Evolutionary conservation across 2,888 invertebrate species (phyloP).

Genomic region (Merodon equestris): DNA sequence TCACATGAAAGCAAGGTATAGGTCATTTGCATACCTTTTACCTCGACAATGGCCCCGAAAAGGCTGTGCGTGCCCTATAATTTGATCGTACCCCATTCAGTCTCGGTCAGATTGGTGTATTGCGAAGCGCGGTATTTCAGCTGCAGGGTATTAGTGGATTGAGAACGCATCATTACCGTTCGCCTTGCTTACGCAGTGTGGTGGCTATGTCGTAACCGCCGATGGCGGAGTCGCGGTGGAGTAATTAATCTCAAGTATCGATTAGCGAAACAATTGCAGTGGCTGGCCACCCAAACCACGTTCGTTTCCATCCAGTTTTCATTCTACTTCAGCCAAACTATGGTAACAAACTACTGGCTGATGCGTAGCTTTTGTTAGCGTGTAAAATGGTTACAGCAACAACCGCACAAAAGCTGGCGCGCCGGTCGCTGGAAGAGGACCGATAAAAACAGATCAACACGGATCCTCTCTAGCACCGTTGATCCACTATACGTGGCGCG

Average conservation of each 20-base stretch:
- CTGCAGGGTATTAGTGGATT: constrained; percentile 37
- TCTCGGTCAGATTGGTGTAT: too few species aligned
- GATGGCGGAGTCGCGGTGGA: background rate
- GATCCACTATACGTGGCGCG: background rate
- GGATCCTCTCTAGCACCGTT: constrained; percentile 8
- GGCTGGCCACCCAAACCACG: constrained; percentile 44
- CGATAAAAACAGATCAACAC: constrained; percentile 17
- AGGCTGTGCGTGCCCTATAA: constrained; percentile 44
- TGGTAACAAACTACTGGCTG: constrained; percentile 48
- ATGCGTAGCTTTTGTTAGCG: constrained; percentile 44
- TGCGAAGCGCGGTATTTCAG: constrained; percentile 1
- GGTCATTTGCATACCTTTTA: constrained; percentile 53
- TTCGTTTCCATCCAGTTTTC: constrained; percentile 37
- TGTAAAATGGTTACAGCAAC: constrained; percentile 60
- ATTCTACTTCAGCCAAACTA: constrained; percentile 17
- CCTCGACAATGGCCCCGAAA: constrained; percentile 37
- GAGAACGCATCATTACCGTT: constrained; percentile 45
- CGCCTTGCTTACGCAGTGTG: background rate
- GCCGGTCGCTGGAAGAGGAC: background rate
- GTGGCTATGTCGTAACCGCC: background rate
- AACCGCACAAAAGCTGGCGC: constrained; percentile 31
- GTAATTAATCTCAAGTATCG: constrained; percentile 46
- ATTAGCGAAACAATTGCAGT: constrained; percentile 46
- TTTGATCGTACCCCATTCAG: constrained; percentile 29
- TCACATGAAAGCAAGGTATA: background rate